Conservation (phyloP, 2,797 vertebrate genomes). For the Threskiornis aethiopicus region DNA sequence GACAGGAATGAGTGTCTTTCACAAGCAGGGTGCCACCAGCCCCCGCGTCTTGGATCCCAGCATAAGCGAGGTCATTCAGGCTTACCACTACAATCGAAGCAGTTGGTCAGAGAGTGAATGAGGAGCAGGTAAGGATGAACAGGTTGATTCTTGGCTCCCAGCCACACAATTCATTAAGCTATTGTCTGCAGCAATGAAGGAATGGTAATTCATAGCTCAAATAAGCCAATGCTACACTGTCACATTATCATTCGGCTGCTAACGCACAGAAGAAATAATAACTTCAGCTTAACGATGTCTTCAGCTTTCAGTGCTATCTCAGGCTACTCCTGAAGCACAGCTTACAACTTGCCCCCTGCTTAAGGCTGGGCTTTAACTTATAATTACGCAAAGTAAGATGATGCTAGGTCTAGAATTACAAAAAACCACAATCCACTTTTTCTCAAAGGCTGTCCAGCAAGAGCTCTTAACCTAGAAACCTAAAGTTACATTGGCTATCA, state of each 20-base stretch:
- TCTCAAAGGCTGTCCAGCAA: neutral
- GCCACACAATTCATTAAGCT: neutral
- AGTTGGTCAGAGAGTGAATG: neutral
- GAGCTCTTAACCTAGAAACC: neutral
- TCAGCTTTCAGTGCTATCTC: neutral
- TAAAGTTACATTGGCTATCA: neutral
- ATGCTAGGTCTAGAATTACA: slow-evolving; percentile 1
- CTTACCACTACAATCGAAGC: neutral
- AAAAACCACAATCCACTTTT: neutral
- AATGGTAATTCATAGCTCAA: neutral
- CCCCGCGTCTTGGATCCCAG: neutral
- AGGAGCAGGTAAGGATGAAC: neutral
- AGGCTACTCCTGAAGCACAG: neutral
- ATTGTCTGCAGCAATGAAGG: neutral
- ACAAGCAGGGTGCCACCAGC: neutral
- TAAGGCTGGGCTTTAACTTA: neutral
- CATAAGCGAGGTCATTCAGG: neutral
- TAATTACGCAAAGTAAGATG: neutral
- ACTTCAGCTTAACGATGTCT: neutral
- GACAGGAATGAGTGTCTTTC: neutral
- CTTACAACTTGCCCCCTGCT: neutral
- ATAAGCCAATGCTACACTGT: neutral
- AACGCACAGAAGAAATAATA: neutral
- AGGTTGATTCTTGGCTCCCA: neutral
- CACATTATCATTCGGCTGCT: neutral